Base-by-base conservation (phyloP, 1,140 invertebrate genomes). In the Monochamus saltuarius region DNA sequence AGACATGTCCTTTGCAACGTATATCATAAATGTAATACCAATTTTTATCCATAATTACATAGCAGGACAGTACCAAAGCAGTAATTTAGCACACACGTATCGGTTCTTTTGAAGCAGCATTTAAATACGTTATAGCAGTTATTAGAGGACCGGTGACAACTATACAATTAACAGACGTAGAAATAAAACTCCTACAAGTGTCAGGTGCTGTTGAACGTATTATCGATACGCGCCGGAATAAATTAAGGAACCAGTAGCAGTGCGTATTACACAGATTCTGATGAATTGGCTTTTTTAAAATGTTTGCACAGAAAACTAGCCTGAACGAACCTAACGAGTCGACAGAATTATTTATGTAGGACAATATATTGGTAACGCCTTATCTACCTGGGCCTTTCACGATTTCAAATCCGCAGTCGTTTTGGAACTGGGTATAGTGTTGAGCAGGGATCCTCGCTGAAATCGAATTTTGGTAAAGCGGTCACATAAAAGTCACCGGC, bases 291-390 rank as follows among this genome's bases (percentile, higher is more conserved):
- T 58, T 53, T 58, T 64, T 65, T 51, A 53, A n/a, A 61, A 58
- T 65, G 64, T 67, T 66, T 61, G 59, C 50, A 61, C 40, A 60
- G 57, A 61, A 60, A 67, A 67, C 57, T 49, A 67, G 38, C 55
- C 51, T 56, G 59, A 64, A 60, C 57, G 53, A 51, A 61, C 19
- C 38, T 17, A 59, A 34, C 49, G 47, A 52, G 38, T 57, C 61
- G 37, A 59, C 52, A 49, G 45, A 22, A 59, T 62, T 58, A 66
- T 66, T 64, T 58, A 67, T 67, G 58, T 59, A 62, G 53, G 59
- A 58, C 55, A 45, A 62, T 46, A 55, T 56, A 22, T 46, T 13
- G 51, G 46, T 60, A 38, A 57, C 61, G 61, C 61, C 62, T 57
- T 29, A 53, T 35, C 43, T 67, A 67, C 65, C 65, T 67, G 65